phyloP scores from a whole-genome alignment of 2,888 invertebrate species.

The Artemia sinica region DNA sequence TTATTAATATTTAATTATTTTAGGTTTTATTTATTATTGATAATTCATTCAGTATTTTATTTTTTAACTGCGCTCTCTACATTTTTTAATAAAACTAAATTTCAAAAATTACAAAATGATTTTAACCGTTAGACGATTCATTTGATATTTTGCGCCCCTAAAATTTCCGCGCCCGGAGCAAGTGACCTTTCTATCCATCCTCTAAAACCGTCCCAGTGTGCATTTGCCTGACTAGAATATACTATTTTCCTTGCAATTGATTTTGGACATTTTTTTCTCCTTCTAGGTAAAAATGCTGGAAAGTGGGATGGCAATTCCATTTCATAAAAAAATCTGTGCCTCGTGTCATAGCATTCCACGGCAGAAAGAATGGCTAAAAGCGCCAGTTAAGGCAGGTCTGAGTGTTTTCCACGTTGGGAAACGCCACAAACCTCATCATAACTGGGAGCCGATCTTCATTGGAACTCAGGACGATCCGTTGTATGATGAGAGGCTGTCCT shows the following conservation, averaged over 20 bases:
- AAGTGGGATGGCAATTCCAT: conserved; percentile 64
- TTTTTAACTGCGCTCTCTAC: background rate
- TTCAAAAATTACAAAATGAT: no score
- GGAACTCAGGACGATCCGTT: conserved; percentile 71
- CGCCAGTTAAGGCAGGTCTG: conserved; percentile 39
- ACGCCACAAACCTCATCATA: conserved; percentile 53
- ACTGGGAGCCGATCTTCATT: conserved; percentile 87
- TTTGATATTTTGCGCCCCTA: no score
- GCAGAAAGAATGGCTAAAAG: conserved; percentile 62
- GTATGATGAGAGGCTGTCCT: conserved; percentile 76
- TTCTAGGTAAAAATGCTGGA: conserved; percentile 41
- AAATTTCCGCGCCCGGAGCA: background rate
- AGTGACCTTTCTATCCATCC: conserved; percentile 38
- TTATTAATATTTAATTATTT: no score
- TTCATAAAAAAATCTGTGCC: conserved; percentile 75
- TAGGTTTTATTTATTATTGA: no score
- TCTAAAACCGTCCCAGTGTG: no score
- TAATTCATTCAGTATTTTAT: no score
- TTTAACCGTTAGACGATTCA: no score
- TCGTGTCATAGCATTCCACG: conserved; percentile 70
- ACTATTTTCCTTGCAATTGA: no score
- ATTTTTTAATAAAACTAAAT: no score
- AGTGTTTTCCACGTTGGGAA: conserved; percentile 71
- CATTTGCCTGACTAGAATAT: no score
- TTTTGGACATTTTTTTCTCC: background rate